A percentile compares a stretch with the other conserved stretches of the same genome.
phyloP scores from a whole-genome alignment of 2,888 invertebrate genomes.

The Andrena praecox region DNA sequence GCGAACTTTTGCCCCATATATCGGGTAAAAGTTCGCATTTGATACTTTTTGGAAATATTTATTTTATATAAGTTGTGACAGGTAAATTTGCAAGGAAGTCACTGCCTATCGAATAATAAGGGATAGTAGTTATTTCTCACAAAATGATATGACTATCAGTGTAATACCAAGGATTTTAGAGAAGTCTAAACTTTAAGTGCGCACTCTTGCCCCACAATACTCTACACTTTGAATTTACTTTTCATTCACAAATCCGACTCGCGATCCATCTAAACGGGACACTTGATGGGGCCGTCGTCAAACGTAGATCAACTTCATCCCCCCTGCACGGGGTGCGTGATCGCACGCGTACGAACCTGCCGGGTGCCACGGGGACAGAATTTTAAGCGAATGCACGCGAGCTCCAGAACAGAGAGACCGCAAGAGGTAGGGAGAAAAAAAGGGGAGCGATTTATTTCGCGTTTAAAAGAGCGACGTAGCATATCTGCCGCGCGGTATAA shows the following conservation, averaged over 20 bases:
- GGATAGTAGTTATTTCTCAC: too few relatives aligned
- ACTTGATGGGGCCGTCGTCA: slow-evolving; percentile 1
- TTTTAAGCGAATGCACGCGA: slow-evolving; percentile 62
- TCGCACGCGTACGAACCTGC: slow-evolving; percentile 34
- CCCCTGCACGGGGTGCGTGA: background rate
- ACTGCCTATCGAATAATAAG: too few relatives aligned
- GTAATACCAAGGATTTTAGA: too few relatives aligned
- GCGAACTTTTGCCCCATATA: too few relatives aligned
- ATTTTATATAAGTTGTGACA: too few relatives aligned
- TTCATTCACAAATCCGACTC: background rate
- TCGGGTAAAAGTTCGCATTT: too few relatives aligned
- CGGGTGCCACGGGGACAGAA: slow-evolving; percentile 61
- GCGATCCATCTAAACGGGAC: background rate
- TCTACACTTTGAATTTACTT: background rate
- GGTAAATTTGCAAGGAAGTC: too few relatives aligned
- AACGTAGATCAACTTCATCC: slow-evolving; percentile 11
- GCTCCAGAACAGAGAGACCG: background rate
- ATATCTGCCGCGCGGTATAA: slow-evolving; percentile 42
- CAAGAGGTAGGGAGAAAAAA: too few relatives aligned
- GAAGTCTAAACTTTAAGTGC: too few relatives aligned
- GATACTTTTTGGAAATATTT: too few relatives aligned
- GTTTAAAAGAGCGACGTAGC: slow-evolving; percentile 65
- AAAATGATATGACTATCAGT: too few relatives aligned
- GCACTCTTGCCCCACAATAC: too few relatives aligned
- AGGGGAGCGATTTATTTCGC: slow-evolving; percentile 71